phyloP scores from a whole-genome alignment of 2,888 invertebrate species.

The Crossocerus cetratus region DNA sequence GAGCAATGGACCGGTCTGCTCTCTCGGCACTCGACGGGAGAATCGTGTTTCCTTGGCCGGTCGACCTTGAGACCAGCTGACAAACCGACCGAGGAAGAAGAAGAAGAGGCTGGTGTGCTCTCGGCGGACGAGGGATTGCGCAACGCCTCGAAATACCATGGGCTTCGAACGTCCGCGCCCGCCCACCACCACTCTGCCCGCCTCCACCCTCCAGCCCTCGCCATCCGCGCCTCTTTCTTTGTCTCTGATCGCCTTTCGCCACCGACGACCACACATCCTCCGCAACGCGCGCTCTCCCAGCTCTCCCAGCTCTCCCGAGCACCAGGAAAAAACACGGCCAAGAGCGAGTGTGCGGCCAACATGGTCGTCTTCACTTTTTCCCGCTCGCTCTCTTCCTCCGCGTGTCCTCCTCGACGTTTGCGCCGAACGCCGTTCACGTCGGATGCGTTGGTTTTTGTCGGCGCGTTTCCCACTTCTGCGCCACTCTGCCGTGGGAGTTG shows the following conservation, averaged over 20 bases:
- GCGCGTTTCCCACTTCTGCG: slow-evolving; percentile 18
- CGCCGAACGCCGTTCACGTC: slow-evolving; percentile 32
- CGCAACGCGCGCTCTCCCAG: no score
- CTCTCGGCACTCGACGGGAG: slow-evolving; percentile 25
- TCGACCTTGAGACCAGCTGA: slow-evolving; percentile 67
- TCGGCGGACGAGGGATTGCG: slow-evolving; percentile 37
- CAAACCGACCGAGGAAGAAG: slow-evolving; percentile 50
- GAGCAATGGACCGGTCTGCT: no score
- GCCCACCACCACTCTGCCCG: slow-evolving; percentile 27
- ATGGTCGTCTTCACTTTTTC: neutral
- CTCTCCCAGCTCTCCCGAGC: neutral
- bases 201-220: slow-evolving; percentile 21
- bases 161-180: slow-evolving; percentile 36
- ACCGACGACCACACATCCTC: neutral
- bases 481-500: no score
- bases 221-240: slow-evolving; percentile 26
- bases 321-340: slow-evolving; percentile 1
- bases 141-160: slow-evolving; percentile 55
- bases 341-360: neutral
- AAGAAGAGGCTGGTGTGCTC: slow-evolving; percentile 6
- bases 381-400: neutral
- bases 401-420: slow-evolving; percentile 30
- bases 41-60: slow-evolving; percentile 44
- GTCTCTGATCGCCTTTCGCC: slow-evolving; percentile 18
- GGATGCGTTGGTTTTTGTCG: slow-evolving; percentile 46